Conservation (phyloP, 2,888 invertebrate genomes). For the Drosophila demipolita region DNA sequence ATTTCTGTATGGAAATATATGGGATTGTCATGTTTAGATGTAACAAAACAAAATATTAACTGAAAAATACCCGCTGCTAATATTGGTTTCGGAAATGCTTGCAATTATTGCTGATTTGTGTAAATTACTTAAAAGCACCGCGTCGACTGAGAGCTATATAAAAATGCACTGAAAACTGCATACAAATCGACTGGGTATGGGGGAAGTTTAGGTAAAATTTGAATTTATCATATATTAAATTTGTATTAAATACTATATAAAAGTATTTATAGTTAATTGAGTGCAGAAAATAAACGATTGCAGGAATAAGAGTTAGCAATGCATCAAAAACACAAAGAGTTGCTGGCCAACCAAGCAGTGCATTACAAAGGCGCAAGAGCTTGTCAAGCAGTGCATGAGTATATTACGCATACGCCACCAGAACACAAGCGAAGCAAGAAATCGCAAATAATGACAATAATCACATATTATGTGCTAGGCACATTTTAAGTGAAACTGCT, state of each 20-base stretch:
- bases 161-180: neutral
- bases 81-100: slow-evolving; percentile 13
- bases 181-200: neutral
- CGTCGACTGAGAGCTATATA: neutral
- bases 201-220: neutral
- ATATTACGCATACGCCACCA: slow-evolving; percentile 56
- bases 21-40: slow-evolving; percentile 35
- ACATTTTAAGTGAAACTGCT: neutral
- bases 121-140: too few relatives aligned
- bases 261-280: neutral
- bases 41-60: neutral
- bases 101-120: slow-evolving; percentile 7
- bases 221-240: neutral
- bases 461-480: slow-evolving; percentile 16
- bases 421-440: neutral
- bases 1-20: slow-evolving; percentile 8
- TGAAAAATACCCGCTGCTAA: slow-evolving; percentile 4
- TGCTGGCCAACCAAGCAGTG: slow-evolving; percentile 14
- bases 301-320: neutral
- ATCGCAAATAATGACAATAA: slow-evolving; percentile 16
- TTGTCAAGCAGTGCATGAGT: slow-evolving; percentile 39
- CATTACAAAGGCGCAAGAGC: neutral
- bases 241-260: neutral
- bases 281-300: neutral
- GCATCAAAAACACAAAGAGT: neutral